Percentiles rank a stretch among this genome's conserved stretches.
phyloP scores from a whole-genome alignment of 2,797 vertebrate species.

The Syngnathus rostellatus region DNA sequence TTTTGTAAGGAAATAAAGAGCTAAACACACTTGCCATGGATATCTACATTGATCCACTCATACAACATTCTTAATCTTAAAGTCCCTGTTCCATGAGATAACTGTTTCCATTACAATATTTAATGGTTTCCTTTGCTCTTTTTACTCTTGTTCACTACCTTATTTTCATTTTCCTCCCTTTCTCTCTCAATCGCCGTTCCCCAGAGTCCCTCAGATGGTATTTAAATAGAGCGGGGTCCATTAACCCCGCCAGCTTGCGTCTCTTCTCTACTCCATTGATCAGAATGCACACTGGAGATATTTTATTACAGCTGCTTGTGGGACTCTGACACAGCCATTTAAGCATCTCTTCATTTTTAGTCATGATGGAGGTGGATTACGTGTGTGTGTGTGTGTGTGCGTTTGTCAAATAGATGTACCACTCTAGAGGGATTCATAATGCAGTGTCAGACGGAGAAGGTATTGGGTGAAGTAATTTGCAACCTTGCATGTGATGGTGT shows the following conservation, averaged over 20 bases:
- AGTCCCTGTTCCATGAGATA: neutral
- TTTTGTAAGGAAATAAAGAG: too few species aligned
- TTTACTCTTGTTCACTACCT: conserved; percentile 2
- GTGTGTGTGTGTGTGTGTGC: conserved; percentile 17
- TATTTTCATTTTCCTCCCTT: conserved; percentile 6
- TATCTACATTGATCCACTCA: neutral
- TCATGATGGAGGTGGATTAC: conserved; percentile 32
- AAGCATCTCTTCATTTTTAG: conserved; percentile 46
- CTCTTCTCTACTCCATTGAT: conserved; percentile 80
- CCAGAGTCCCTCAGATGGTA: conserved; percentile 74
- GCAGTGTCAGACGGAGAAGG: conserved; percentile 12
- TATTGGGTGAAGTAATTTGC: too few species aligned
- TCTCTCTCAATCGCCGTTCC: conserved; percentile 38
- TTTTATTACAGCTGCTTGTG: conserved; percentile 78
- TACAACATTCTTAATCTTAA: neutral
- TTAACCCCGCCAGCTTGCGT: conserved; percentile 78
- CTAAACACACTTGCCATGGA: neutral
- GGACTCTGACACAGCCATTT: conserved; percentile 50
- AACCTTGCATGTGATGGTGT: conserved; percentile 6
- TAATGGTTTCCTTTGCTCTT: conserved; percentile 9
- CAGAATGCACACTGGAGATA: conserved; percentile 81
- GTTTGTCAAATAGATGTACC: conserved; percentile 12
- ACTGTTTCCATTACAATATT: conserved; percentile 4
- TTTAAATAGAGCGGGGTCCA: conserved; percentile 76
- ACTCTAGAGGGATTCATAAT: conserved; percentile 25